Evolutionary conservation across 1,140 invertebrate genomes (phyloP).

Genomic region (Acyrthosiphon pisum): DNA sequence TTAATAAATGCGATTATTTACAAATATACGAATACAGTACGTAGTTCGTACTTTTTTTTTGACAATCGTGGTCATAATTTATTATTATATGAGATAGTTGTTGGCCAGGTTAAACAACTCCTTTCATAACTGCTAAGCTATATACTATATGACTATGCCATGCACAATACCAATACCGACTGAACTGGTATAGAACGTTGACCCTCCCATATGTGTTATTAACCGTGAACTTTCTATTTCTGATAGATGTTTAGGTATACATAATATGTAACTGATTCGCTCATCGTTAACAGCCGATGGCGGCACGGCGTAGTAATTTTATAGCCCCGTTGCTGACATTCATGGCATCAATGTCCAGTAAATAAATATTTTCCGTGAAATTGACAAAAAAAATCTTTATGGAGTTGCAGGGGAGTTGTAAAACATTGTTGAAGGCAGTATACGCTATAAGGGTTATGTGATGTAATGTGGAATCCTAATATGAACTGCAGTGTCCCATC

Average conservation of each 20-base stretch:
- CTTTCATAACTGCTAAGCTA: background rate
- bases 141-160: background rate
- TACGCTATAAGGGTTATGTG: too few species aligned
- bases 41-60: background rate
- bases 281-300: background rate
- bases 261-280: background rate
- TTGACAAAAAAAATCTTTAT: background rate
- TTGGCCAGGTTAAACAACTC: background rate
- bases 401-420: too few species aligned
- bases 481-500: too few species aligned
- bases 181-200: background rate
- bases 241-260: background rate
- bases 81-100: conserved; percentile 24
- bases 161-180: background rate
- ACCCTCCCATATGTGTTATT: conserved; percentile 5
- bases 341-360: background rate
- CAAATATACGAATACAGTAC: background rate
- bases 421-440: too few species aligned
- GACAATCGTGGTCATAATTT: background rate
- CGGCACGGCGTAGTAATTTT: background rate
- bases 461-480: too few species aligned
- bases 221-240: conserved; percentile 41
- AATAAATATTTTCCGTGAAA: background rate
- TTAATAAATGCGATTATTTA: background rate
- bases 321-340: background rate